phyloP scores from a whole-genome alignment of 37 sponge, comb jelly and placozoan species.

The Diacarnus erythraeanus region DNA sequence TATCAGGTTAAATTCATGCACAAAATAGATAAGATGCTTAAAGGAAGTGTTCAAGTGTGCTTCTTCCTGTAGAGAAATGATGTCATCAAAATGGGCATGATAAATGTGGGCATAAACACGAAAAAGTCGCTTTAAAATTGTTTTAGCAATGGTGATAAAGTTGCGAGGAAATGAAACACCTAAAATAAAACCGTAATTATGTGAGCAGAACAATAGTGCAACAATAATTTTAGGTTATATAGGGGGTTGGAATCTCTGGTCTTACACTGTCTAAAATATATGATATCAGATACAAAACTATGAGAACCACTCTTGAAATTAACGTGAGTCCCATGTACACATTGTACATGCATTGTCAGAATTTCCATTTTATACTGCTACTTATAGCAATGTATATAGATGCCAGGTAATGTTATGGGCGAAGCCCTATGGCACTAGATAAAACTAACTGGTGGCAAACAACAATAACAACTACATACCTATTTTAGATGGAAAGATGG shows the following conservation, averaged over 20 bases:
- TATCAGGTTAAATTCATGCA: conserved; percentile 93
- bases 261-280: background rate
- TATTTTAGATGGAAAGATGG: conserved; percentile 94
- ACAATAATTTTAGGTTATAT: background rate
- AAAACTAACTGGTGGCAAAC: background rate
- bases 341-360: too few relatives aligned
- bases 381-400: background rate
- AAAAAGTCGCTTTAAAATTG: conserved; percentile 96
- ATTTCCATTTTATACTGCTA: background rate
- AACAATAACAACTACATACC: conserved; percentile 47
- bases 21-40: conserved; percentile 99
- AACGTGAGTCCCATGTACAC: too few relatives aligned
- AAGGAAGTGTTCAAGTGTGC: conserved; percentile 98
- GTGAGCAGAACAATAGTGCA: background rate
- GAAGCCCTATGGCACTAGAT: too few relatives aligned
- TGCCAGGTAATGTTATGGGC: too few relatives aligned
- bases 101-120: conserved; percentile 99
- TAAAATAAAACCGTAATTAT: conserved; percentile 24
- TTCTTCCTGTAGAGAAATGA: conserved; percentile 87
- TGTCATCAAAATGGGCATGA: conserved; percentile 92
- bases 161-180: conserved; percentile 93
- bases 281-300: background rate
- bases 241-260: background rate
- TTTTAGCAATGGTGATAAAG: conserved; percentile 94
- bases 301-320: too few relatives aligned